Percentiles rank a stretch among this genome's conserved stretches.
Conservation (phyloP, 1,140 invertebrate species). For the Phocides pigmalion region DNA sequence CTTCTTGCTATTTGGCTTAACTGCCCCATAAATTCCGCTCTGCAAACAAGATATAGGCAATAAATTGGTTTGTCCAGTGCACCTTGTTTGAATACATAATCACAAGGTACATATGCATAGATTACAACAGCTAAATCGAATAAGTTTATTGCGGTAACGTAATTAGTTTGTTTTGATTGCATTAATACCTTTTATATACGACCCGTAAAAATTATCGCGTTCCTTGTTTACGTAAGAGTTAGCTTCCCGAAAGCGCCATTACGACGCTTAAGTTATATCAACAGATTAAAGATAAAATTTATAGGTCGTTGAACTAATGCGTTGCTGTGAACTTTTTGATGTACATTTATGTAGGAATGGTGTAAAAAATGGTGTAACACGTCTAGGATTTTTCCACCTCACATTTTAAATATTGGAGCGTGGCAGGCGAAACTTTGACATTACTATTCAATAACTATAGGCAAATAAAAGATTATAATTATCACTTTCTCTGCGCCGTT, state of each 20-base stretch:
- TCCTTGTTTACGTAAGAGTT: not conserved
- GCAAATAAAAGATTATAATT: no score
- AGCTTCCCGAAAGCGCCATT: not conserved
- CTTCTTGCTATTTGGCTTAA: constrained; percentile 11
- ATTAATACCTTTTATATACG: constrained; percentile 2
- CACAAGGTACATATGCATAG: constrained; percentile 14
- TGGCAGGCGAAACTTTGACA: no score
- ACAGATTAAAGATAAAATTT: not conserved
- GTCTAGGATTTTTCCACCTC: no score
- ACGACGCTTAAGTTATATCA: not conserved
- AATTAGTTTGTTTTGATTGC: constrained; percentile 3
- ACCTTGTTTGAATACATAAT: constrained; percentile 1
- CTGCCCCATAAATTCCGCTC: constrained; percentile 16
- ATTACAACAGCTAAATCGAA: constrained; percentile 16
- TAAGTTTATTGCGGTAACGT: constrained; percentile 2
- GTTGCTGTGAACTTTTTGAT: no score
- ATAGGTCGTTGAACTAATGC: not conserved
- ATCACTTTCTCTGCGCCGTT: no score
- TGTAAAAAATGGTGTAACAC: no score
- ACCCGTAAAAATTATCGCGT: not conserved
- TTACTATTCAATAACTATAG: no score
- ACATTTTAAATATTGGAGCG: no score
- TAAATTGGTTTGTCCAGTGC: constrained; percentile 15
- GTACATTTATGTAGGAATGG: no score
- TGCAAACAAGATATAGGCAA: constrained; percentile 19